Evolutionary conservation across 2,888 invertebrate genomes (phyloP).

Genomic region (Crepidodera aurea): DNA sequence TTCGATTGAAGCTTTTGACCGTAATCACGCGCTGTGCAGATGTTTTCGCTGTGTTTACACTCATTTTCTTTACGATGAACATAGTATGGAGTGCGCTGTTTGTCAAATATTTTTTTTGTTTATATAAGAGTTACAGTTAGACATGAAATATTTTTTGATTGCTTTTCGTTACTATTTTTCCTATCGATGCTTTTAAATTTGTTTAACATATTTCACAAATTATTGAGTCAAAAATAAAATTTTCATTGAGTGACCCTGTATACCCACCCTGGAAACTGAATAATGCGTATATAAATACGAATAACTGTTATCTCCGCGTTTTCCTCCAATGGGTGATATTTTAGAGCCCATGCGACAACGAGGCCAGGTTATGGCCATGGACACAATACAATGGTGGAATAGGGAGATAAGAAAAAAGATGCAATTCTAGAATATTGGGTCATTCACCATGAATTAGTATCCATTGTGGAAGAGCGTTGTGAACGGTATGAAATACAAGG

Average conservation of each 20-base stretch:
- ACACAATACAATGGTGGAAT: conserved; percentile 15
- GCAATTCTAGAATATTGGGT: conserved; percentile 16
- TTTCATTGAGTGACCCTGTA: neutral
- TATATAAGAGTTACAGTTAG: no score
- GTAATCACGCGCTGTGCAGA: no score
- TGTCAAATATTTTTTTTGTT: no score
- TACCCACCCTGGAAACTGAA: neutral
- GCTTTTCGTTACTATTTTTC: no score
- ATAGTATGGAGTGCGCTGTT: no score
- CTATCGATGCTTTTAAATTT: no score
- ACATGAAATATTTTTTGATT: no score
- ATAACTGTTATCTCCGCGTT: conserved; percentile 22
- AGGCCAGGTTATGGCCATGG: conserved; percentile 12
- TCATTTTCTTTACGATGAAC: no score
- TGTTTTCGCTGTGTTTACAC: no score
- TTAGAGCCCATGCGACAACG: conserved; percentile 6
- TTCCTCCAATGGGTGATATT: conserved; percentile 24
- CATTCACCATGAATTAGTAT: conserved; percentile 15
- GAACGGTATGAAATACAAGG: neutral
- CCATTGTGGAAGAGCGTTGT: conserved; percentile 5
- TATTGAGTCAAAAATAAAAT: neutral
- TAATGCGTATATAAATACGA: conserved; percentile 23
- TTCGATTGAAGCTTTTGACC: no score
- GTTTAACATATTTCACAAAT: no score
- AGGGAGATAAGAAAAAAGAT: conserved; percentile 25